Evolutionary conservation across 2,888 invertebrate species (phyloP).

Genomic region (Drosophila anceps): DNA sequence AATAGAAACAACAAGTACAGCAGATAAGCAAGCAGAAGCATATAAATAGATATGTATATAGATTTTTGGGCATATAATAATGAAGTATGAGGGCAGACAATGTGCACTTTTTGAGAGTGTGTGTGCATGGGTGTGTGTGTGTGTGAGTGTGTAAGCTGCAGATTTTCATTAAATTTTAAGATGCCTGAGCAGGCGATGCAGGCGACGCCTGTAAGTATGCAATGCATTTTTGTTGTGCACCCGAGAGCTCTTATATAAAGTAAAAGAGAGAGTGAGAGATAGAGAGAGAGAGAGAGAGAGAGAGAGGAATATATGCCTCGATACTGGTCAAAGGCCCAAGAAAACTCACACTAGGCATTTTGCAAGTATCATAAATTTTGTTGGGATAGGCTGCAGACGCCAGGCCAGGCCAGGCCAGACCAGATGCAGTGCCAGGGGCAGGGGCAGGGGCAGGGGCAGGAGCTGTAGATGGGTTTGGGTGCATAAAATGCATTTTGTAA

Average conservation of each 20-base stretch:
- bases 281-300: background rate
- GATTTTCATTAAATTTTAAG: conserved; percentile 83
- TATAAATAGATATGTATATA: conserved; percentile 38
- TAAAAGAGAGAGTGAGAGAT: background rate
- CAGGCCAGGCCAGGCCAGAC: background rate
- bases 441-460: background rate
- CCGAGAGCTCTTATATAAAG: conserved; percentile 41
- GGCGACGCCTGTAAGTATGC: conserved; percentile 58
- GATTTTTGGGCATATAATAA: conserved; percentile 70
- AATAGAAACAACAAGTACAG: conserved; percentile 48
- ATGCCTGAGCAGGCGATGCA: conserved; percentile 48
- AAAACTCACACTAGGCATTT: conserved; percentile 70
- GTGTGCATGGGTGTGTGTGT: conserved; percentile 16
- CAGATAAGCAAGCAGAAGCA: conserved; percentile 33
- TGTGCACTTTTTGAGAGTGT: conserved; percentile 26
- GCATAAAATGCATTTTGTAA: conserved; percentile 48
- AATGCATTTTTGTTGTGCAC: conserved; percentile 73
- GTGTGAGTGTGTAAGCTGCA: conserved; percentile 48
- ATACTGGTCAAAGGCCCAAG: conserved; percentile 73
- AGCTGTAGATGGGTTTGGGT: background rate
- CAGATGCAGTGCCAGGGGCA: too few relatives aligned
- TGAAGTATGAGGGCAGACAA: conserved; percentile 37
- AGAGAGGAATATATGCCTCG: conserved; percentile 32
- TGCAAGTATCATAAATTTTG: conserved; percentile 59
- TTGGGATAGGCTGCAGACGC: conserved; percentile 21